Conservation (phyloP, 37 sponge, comb jelly and placozoan genomes). For the Beroe ovata region DNA sequence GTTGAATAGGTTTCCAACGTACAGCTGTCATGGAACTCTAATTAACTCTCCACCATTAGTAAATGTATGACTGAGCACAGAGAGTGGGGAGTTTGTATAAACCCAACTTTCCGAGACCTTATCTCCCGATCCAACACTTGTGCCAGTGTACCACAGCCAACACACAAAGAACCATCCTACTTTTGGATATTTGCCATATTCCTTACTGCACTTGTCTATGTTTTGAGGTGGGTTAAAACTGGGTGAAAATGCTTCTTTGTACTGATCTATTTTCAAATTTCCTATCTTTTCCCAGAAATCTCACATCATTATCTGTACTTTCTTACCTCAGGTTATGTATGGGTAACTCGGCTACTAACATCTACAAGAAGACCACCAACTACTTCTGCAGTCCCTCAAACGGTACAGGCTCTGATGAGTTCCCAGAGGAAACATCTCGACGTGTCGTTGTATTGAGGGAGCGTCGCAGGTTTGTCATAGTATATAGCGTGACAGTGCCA, state of each 20-base stretch:
- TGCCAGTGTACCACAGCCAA: neutral
- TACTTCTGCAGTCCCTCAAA: constrained; percentile 9
- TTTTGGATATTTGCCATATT: constrained; percentile 1
- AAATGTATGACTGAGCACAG: constrained; percentile 19
- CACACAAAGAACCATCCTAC: neutral
- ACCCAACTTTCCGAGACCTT: neutral
- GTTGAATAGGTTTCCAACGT: too few species aligned
- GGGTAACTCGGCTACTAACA: constrained; percentile 57
- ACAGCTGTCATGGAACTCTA: too few species aligned
- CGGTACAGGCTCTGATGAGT: neutral
- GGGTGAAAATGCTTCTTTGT: neutral
- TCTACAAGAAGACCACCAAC: constrained; percentile 51
- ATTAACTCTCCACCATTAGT: too few species aligned
- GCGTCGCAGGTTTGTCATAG: constrained; percentile 4
- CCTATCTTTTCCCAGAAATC: neutral
- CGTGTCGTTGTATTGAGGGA: neutral
- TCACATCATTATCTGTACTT: neutral
- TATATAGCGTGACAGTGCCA: too few species aligned
- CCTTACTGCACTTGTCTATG: neutral
- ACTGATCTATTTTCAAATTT: neutral
- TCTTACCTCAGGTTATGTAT: constrained; percentile 52
- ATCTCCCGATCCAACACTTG: constrained; percentile 2
- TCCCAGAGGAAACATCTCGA: neutral
- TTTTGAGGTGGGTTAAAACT: neutral
- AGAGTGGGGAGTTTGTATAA: neutral